phyloP scores from a whole-genome alignment of 2,888 invertebrate species.

The Philereme transversata region DNA sequence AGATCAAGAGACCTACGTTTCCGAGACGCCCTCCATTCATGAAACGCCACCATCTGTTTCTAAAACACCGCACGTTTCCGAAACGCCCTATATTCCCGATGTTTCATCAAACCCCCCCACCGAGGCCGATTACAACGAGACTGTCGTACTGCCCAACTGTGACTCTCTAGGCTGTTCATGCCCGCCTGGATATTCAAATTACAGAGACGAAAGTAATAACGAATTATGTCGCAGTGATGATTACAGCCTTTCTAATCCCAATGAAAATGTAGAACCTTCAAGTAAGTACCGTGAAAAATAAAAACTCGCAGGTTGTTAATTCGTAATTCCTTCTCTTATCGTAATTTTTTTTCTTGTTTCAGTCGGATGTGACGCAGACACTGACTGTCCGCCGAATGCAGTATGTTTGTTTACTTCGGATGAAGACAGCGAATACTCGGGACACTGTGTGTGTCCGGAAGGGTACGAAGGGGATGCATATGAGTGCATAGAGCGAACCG shows the following conservation, averaged over 20 bases:
- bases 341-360: conserved; percentile 46
- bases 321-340: not conserved
- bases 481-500: conserved; percentile 84
- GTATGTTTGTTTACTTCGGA: conserved; percentile 86
- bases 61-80: conserved; percentile 18
- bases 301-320: not conserved
- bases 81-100: conserved; percentile 35
- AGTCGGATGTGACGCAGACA: conserved; percentile 89
- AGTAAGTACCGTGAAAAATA: conserved; percentile 51
- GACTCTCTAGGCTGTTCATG: conserved; percentile 59
- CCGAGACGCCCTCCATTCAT: conserved; percentile 14
- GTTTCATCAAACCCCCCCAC: conserved; percentile 30
- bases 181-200: conserved; percentile 64
- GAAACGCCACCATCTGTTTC: not conserved
- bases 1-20: conserved; percentile 19
- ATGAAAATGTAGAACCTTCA: conserved; percentile 45
- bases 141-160: conserved; percentile 65
- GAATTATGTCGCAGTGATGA: conserved; percentile 60
- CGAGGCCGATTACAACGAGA: conserved; percentile 68
- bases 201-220: conserved; percentile 59
- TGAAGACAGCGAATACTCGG: conserved; percentile 57
- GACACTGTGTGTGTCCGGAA: conserved; percentile 90
- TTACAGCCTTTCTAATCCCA: conserved; percentile 30
- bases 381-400: conserved; percentile 93
- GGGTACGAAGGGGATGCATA: conserved; percentile 94